Base-by-base conservation (phyloP, 2,113 vertebrate species). In the Phrynocephalus versicolor region DNA sequence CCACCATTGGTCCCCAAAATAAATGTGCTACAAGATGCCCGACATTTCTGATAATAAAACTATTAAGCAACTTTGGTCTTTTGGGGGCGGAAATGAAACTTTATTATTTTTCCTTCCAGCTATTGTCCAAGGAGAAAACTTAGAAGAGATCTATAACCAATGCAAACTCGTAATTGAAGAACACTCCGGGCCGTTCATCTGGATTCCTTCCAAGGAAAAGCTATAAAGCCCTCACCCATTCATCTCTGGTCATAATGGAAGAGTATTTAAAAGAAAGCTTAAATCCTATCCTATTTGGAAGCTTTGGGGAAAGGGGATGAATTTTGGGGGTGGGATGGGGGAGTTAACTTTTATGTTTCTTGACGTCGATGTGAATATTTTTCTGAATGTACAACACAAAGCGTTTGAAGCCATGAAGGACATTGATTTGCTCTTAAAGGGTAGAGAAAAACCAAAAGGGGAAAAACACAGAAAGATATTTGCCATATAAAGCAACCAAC, bases 101-200 rank as follows among this genome's bases (percentile, higher is more conserved):
- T 10, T 67, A 94, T 79, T 93, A 88, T 62, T 90, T 91, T 90
- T 93, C 90, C 51, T 94, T 94, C 70, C 95, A 99, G 98, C 98
- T 86, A 97, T 99, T 94, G 98, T 99, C 96, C 98, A 99, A 97
- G 98, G 97, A 93, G 98, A 99, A 93, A 99, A 97, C 91, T 96
- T 99, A 97, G 98, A 99, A 97, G 98, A 99, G 94, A 98, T 99
- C 97, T 99, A 99, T 97, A 98, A 97, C 95, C 97, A 98, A 94
- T 99, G 98, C 97, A 99, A 99, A 97, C 96, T 98, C 95, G 97
- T 98, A 93, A 99, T 99, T 95, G 98, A 99, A 95, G 98, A 99
- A 96, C 98, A 99, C 90, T 99, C 98, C 94, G 98, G 98, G 96
- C 97, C 98, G 92, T 99, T 97, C 96, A 99, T 99, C 97, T 99